These are phyloP conservation scores for Aphidius ervi DNA, from an alignment of 1,140 invertebrate species.

Conservation along the genomic window DNA sequence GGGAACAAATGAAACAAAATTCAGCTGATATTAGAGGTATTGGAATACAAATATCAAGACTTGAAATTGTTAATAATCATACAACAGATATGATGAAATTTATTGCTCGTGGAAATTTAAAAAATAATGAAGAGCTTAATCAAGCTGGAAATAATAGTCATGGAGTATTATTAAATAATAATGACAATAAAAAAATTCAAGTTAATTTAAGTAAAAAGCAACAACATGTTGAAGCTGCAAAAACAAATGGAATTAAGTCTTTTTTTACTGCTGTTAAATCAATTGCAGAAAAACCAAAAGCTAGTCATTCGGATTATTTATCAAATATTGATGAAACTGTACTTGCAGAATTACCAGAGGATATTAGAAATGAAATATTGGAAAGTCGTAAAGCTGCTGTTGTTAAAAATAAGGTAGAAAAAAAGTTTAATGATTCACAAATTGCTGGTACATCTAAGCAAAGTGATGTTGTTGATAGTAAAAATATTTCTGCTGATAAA, in stretches of 20 bases:
- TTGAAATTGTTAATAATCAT: constrained; percentile 55
- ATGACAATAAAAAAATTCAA: background rate
- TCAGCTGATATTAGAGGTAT: constrained; percentile 73
- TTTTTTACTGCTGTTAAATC: constrained; percentile 19
- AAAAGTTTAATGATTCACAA: background rate
- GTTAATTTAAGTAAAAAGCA: background rate
- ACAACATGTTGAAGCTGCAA: constrained; percentile 5
- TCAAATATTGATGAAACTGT: constrained; percentile 26
- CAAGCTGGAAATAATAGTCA: too few relatives aligned
- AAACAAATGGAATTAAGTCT: constrained; percentile 13
- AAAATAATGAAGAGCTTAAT: background rate
- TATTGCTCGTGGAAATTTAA: constrained; percentile 31
- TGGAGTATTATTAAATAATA: background rate
- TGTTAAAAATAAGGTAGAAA: background rate
- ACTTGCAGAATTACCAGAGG: constrained; percentile 44
- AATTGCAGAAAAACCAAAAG: background rate
- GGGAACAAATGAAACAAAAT: constrained; percentile 61
- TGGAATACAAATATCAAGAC: constrained; percentile 71
- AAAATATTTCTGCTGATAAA: too few relatives aligned
- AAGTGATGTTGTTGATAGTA: too few relatives aligned
- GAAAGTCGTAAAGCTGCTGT: background rate
- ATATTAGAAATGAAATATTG: constrained; percentile 37
- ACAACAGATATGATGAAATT: constrained; percentile 38
- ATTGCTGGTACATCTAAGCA: too few relatives aligned
- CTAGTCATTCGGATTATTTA: background rate